Percentiles rank a stretch among this genome's conserved stretches.
phyloP scores from a whole-genome alignment of 2,888 invertebrate species.

The Drosophila macrospina region DNA sequence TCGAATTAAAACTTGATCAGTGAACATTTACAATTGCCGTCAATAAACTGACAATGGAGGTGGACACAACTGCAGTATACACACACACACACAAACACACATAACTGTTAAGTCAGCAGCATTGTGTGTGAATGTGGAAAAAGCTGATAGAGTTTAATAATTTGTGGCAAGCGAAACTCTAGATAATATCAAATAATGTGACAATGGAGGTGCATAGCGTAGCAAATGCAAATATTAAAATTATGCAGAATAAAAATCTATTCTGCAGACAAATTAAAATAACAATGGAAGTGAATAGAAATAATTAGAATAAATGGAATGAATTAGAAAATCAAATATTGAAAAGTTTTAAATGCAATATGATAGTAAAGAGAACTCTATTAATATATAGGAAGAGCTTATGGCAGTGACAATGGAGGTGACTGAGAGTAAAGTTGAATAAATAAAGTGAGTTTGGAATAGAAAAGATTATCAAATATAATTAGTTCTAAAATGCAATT shows the following conservation, averaged over 20 bases:
- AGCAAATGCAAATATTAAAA: neutral
- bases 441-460: too few relatives aligned
- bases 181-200: neutral
- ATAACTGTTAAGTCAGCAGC: neutral
- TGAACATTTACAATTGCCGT: constrained; percentile 2
- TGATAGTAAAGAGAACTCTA: too few relatives aligned
- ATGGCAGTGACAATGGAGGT: too few relatives aligned
- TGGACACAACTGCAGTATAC: neutral
- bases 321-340: too few relatives aligned
- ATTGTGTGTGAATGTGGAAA: neutral
- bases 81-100: neutral
- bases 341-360: too few relatives aligned
- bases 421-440: too few relatives aligned
- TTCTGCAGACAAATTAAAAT: neutral
- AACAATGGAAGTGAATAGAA: too few relatives aligned
- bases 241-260: neutral
- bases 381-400: too few relatives aligned
- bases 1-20: constrained; percentile 10
- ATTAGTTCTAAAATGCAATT: too few relatives aligned
- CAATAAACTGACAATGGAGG: constrained; percentile 15
- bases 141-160: neutral
- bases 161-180: neutral
- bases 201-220: neutral
- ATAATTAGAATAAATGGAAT: too few relatives aligned
- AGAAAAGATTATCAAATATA: too few relatives aligned